Conservation (phyloP, 2,113 vertebrate species). For the Erythrolamprus reginae region DNA sequence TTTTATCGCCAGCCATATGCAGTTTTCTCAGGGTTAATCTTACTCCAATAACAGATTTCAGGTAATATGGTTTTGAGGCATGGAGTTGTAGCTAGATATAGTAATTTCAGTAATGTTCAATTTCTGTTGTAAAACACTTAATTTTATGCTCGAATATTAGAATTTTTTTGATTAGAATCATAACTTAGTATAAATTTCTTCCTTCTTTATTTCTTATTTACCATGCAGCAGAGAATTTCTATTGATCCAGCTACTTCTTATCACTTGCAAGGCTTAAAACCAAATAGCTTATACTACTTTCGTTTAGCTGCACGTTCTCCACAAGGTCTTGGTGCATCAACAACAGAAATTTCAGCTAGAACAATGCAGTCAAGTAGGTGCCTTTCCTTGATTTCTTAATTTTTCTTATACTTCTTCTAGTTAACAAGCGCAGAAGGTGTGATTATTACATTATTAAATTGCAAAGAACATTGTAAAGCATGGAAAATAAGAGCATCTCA, state of each 20-base stretch:
- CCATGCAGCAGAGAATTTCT: conserved; percentile 81
- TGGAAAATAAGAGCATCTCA: not conserved
- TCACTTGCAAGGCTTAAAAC: conserved; percentile 89
- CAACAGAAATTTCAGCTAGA: conserved; percentile 91
- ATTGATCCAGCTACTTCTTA: conserved; percentile 90
- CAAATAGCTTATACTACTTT: conserved; percentile 93
- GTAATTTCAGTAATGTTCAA: not conserved
- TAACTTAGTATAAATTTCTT: conserved; percentile 16
- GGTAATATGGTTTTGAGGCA: not conserved
- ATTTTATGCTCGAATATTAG: not conserved
- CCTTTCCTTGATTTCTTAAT: conserved; percentile 71
- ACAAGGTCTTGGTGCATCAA: conserved; percentile 92
- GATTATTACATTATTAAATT: not conserved
- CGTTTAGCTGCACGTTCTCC: conserved; percentile 92
- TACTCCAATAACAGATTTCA: not conserved
- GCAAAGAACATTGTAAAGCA: not conserved
- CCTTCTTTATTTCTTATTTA: conserved; percentile 23
- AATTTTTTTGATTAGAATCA: not conserved
- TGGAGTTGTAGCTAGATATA: not conserved
- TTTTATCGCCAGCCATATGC: not conserved
- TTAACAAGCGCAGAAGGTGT: not conserved
- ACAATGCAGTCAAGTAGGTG: conserved; percentile 99
- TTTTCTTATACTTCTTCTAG: not conserved
- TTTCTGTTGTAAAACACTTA: not conserved
- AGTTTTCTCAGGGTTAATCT: not conserved